Evolutionary conservation across 2,113 vertebrate genomes (phyloP).

Genomic region (Nicator chloris): DNA sequence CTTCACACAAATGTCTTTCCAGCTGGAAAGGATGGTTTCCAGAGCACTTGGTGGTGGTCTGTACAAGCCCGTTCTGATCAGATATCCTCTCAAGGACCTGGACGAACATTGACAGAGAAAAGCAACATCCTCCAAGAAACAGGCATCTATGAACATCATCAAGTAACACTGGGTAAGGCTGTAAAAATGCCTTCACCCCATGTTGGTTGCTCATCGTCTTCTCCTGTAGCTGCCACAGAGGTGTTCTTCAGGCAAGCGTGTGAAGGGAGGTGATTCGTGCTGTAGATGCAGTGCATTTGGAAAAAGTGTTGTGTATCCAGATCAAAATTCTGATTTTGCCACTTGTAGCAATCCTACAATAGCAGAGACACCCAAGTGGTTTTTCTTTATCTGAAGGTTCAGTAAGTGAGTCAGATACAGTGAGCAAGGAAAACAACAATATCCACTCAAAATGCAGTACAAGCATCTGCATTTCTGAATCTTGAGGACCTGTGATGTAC

Average conservation of each 20-base stretch:
- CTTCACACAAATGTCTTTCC: not conserved
- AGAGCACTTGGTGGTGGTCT: not conserved
- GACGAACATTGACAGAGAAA: not conserved
- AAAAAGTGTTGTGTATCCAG: not conserved
- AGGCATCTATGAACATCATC: not conserved
- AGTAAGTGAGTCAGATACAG: not conserved
- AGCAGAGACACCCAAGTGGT: not conserved
- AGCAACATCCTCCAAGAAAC: not conserved
- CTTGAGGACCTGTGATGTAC: no score
- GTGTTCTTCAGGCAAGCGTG: fast-evolving
- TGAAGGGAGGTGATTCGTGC: not conserved
- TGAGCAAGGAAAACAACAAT: not conserved
- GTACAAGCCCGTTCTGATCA: not conserved
- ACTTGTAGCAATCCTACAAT: not conserved
- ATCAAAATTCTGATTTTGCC: not conserved
- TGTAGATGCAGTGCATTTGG: fast-evolving
- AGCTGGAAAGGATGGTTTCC: not conserved
- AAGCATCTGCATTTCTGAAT: not conserved
- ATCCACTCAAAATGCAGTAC: not conserved
- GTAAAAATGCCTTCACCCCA: not conserved
- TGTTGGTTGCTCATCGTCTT: not conserved
- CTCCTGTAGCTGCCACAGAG: not conserved
- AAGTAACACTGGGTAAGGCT: not conserved
- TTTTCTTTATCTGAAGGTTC: not conserved
- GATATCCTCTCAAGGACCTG: not conserved